Evolutionary conservation across 1,140 invertebrate genomes (phyloP).

Genomic region (Charaxes varanes): DNA sequence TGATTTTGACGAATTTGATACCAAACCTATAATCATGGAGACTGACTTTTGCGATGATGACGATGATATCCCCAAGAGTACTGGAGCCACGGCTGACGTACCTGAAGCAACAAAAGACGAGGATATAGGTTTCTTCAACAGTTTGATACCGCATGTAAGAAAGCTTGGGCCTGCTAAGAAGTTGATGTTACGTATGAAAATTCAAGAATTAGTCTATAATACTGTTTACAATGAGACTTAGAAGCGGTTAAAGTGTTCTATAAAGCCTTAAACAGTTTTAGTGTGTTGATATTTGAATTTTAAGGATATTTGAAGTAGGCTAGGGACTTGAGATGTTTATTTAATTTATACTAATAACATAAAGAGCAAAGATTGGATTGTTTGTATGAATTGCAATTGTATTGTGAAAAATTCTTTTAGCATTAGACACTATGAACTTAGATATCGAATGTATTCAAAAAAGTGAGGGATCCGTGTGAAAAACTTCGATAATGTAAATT

Average conservation of each 20-base stretch:
- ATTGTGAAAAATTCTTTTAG: too few relatives aligned
- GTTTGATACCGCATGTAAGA: slow-evolving; percentile 61
- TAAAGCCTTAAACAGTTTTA: background rate
- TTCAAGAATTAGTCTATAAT: slow-evolving; percentile 66
- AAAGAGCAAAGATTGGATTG: too few relatives aligned
- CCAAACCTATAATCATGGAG: slow-evolving; percentile 64
- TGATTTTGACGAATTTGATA: slow-evolving; percentile 66
- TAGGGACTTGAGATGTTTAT: too few relatives aligned
- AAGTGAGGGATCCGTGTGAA: too few relatives aligned
- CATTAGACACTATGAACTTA: too few relatives aligned
- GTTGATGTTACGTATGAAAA: slow-evolving; percentile 64
- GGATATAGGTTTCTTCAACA: slow-evolving; percentile 67
- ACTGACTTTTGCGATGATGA: slow-evolving; percentile 66
- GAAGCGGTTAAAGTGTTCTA: background rate
- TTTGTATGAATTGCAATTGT: too few relatives aligned
- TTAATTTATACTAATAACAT: too few relatives aligned
- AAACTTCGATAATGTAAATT: too few relatives aligned
- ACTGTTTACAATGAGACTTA: slow-evolving; percentile 49
- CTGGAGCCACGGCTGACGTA: slow-evolving; percentile 14
- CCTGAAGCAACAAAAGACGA: slow-evolving; percentile 50
- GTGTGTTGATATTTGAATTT: too few relatives aligned
- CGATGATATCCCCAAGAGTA: slow-evolving; percentile 43
- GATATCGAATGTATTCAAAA: too few relatives aligned
- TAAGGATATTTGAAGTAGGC: too few relatives aligned
- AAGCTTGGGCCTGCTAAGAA: slow-evolving; percentile 64